These are phyloP conservation scores for Drosophila varians DNA, from an alignment of 1,140 invertebrate genomes.

Conservation along the genomic window DNA sequence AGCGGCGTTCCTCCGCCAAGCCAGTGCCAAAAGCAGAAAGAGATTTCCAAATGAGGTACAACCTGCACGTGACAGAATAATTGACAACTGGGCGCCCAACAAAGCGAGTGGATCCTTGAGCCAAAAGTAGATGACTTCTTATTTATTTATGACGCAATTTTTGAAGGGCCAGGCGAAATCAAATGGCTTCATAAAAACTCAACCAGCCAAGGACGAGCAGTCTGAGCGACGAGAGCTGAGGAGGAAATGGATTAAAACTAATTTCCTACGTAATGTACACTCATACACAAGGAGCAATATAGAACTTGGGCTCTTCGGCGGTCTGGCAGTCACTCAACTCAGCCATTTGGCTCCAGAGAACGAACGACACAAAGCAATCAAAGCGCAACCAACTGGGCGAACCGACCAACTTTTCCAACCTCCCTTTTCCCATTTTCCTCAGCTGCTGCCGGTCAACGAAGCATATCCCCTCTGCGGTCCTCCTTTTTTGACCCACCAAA, in stretches of 20 bases:
- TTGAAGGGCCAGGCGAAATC: constrained; percentile 34
- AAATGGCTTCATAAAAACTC: constrained; percentile 26
- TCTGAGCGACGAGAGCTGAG: constrained; percentile 9
- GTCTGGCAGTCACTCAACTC: constrained; percentile 32
- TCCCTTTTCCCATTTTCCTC: neutral
- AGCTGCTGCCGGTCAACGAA: constrained; percentile 52
- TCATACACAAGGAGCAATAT: neutral
- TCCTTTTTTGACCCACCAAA: constrained; percentile 25
- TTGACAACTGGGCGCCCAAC: constrained; percentile 44
- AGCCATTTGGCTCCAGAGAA: constrained; percentile 56
- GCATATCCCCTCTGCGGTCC: constrained; percentile 46
- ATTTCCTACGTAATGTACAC: constrained; percentile 70
- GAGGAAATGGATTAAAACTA: constrained; percentile 77
- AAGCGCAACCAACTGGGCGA: constrained; percentile 59
- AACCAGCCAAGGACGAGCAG: constrained; percentile 14
- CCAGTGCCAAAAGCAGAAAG: constrained; percentile 17
- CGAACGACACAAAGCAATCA: constrained; percentile 73
- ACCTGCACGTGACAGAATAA: constrained; percentile 53
- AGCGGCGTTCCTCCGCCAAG: constrained; percentile 7
- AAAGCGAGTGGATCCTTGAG: neutral
- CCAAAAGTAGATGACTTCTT: constrained; percentile 41
- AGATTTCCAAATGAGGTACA: constrained; percentile 61
- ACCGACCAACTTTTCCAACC: constrained; percentile 39
- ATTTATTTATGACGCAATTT: constrained; percentile 76
- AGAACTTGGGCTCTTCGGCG: constrained; percentile 19